Percentiles rank a stretch among this genome's conserved stretches.
Evolutionary conservation across 2,888 invertebrate genomes (phyloP).

Genomic region (Platycnemis pennipes): DNA sequence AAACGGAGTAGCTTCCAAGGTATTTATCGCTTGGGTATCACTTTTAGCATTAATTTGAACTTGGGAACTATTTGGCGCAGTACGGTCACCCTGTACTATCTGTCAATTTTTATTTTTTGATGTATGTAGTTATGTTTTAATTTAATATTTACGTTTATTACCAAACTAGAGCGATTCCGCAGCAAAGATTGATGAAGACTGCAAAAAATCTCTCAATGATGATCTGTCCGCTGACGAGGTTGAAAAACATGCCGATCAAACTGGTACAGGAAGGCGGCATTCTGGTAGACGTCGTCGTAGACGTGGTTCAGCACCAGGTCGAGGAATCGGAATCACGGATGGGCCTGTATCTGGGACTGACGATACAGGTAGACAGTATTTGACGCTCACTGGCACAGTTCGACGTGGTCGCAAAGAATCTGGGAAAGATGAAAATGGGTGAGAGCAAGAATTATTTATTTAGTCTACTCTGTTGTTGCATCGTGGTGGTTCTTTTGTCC

Average conservation of each 20-base stretch:
- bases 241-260: conserved; percentile 37
- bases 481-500: too few species aligned
- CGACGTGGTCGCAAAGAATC: conserved; percentile 48
- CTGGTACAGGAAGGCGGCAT: conserved; percentile 52
- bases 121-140: background rate
- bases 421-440: conserved; percentile 44
- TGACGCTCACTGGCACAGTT: conserved; percentile 55
- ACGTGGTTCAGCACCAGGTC: conserved; percentile 54
- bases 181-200: conserved; percentile 14
- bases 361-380: conserved; percentile 40
- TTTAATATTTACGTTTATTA: background rate
- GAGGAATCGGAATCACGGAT: conserved; percentile 56
- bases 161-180: background rate
- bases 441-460: background rate
- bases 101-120: background rate
- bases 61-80: background rate
- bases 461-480: too few species aligned
- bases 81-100: background rate
- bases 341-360: conserved; percentile 38
- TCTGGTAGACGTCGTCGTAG: conserved; percentile 57
- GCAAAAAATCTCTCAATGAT: conserved; percentile 26
- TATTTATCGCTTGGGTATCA: background rate
- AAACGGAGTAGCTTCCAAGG: conserved; percentile 52
- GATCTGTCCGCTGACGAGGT: conserved; percentile 45
- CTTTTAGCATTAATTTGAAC: background rate